Percentiles rank a stretch among this genome's conserved stretches.
These are phyloP conservation scores for Glareola pratincola DNA, from an alignment of 2,113 vertebrate species.

Conservation along the genomic window DNA sequence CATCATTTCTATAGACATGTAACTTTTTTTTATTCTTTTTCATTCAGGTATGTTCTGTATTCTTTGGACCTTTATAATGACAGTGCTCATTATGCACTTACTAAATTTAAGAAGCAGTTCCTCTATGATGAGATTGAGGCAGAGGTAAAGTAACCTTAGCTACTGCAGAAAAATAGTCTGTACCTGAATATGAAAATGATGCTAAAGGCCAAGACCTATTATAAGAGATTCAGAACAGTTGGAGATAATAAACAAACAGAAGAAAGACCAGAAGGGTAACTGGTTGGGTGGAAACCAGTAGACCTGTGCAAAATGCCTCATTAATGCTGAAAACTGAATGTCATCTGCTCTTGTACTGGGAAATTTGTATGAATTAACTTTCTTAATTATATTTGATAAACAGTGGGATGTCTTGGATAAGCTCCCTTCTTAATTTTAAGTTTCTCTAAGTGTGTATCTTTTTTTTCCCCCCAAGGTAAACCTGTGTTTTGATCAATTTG, in stretches of 20 bases:
- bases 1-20: neutral
- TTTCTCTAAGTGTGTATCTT: neutral
- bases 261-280: neutral
- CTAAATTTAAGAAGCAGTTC: conserved; percentile 90
- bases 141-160: conserved; percentile 75
- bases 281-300: neutral
- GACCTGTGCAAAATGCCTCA: neutral
- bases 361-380: neutral
- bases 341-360: neutral
- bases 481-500: conserved; percentile 90
- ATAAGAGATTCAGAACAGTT: neutral
- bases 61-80: conserved; percentile 90
- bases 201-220: neutral
- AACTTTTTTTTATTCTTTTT: neutral
- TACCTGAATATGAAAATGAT: neutral
- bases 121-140: conserved; percentile 91
- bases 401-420: neutral
- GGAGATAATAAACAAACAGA: neutral
- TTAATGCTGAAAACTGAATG: neutral
- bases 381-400: neutral
- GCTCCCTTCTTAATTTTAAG: neutral
- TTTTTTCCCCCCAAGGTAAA: conserved; percentile 77
- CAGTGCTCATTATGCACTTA: conserved; percentile 89
- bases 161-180: neutral
- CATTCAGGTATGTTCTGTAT: conserved; percentile 85